phyloP scores from a whole-genome alignment of 2,888 invertebrate species.

The Pyrochroa serraticornis region DNA sequence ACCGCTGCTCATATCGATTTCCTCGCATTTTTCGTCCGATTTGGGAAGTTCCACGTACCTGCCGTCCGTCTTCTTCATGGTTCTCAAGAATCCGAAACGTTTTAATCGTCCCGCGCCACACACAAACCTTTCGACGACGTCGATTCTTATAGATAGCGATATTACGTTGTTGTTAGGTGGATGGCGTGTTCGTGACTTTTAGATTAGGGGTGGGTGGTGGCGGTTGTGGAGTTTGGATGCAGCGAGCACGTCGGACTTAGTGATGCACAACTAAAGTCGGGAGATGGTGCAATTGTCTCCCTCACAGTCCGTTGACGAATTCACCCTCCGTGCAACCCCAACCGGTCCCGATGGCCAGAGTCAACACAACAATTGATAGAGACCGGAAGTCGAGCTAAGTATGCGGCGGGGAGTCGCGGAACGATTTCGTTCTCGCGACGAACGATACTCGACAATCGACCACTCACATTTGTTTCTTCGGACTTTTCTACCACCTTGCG shows the following conservation, averaged over 20 bases:
- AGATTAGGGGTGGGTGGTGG: background rate
- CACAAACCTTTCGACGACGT: conserved; percentile 39
- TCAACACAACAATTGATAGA: conserved; percentile 22
- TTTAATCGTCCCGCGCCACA: conserved; percentile 44
- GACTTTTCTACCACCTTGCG: too few relatives aligned
- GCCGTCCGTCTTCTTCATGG: conserved; percentile 44
- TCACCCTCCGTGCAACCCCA: conserved; percentile 52
- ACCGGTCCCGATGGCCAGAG: conserved; percentile 31
- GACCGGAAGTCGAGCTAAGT: conserved; percentile 26
- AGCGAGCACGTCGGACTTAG: conserved; percentile 24
- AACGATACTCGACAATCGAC: too few relatives aligned
- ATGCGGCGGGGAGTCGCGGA: conserved; percentile 3
- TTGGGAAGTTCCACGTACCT: conserved; percentile 41
- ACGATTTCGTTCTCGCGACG: too few relatives aligned
- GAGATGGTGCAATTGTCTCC: conserved; percentile 39
- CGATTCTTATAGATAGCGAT: too few relatives aligned
- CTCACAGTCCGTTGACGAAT: conserved; percentile 31
- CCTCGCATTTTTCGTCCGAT: conserved; percentile 6
- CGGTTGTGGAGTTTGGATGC: too few relatives aligned
- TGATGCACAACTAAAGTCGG: conserved; percentile 38
- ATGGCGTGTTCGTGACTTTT: too few relatives aligned
- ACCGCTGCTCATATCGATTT: conserved; percentile 5
- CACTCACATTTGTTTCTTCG: too few relatives aligned
- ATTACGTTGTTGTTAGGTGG: too few relatives aligned
- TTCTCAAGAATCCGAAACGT: conserved; percentile 45